These are phyloP conservation scores for Cosmia pyralina DNA, from an alignment of 2,888 invertebrate genomes.

Conservation along the genomic window DNA sequence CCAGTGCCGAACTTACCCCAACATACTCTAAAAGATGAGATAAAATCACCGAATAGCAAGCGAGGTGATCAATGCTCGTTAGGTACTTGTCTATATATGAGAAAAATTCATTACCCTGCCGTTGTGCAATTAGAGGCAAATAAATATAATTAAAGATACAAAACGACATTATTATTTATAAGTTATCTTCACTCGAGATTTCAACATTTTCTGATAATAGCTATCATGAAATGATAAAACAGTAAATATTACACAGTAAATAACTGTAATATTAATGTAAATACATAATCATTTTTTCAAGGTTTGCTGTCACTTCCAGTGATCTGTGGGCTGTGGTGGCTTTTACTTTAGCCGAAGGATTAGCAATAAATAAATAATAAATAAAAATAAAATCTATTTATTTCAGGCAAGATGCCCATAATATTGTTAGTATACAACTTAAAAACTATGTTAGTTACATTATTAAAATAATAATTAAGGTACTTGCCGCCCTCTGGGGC, in stretches of 20 bases:
- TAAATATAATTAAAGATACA: not conserved
- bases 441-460: no score
- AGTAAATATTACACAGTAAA: not conserved
- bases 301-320: not conserved
- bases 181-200: constrained; percentile 14
- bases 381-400: no score
- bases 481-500: no score
- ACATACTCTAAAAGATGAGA: no score
- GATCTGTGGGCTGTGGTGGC: not conserved
- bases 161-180: not conserved
- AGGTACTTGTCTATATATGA: not conserved
- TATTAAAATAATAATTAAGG: no score
- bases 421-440: no score
- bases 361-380: no score
- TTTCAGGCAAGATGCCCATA: no score
- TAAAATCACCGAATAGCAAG: no score
- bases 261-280: not conserved
- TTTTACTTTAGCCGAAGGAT: not conserved
- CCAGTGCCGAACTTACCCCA: no score
- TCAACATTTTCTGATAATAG: constrained; percentile 1
- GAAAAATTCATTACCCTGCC: no score
- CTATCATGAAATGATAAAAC: constrained; percentile 11
- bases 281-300: not conserved
- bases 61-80: not conserved
- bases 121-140: no score